Percentiles rank a stretch among this genome's conserved stretches.
These are phyloP conservation scores for Drosophila fungiperda DNA, from an alignment of 2,888 invertebrate species.

Conservation along the genomic window DNA sequence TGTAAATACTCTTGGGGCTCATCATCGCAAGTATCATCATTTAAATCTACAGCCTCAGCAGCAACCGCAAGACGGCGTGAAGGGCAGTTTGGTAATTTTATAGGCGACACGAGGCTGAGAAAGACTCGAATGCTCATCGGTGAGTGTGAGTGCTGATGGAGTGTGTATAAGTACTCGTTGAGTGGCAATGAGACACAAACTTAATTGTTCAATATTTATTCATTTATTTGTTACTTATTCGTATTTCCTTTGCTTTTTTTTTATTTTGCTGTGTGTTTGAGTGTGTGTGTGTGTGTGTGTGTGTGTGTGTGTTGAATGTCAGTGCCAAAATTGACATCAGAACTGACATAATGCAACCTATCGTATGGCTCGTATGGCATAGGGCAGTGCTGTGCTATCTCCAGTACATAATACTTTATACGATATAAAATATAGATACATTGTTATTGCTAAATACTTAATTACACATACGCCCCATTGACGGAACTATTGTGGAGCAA, in stretches of 20 bases:
- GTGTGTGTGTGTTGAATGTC: slow-evolving; percentile 28
- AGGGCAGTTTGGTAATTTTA: slow-evolving; percentile 76
- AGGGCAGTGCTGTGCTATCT: slow-evolving; percentile 59
- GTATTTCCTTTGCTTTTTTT: slow-evolving; percentile 7
- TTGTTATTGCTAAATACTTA: slow-evolving; percentile 55
- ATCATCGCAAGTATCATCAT: slow-evolving; percentile 29
- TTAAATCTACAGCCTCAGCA: slow-evolving; percentile 26
- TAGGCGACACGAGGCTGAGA: slow-evolving; percentile 76
- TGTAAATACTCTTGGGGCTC: slow-evolving; percentile 58
- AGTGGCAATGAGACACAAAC: slow-evolving; percentile 67
- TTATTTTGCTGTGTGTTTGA: slow-evolving; percentile 9
- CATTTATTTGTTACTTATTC: slow-evolving; percentile 57
- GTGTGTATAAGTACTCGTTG: slow-evolving; percentile 33
- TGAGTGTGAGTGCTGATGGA: slow-evolving; percentile 36
- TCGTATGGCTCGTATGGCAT: slow-evolving; percentile 62
- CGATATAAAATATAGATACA: slow-evolving; percentile 45
- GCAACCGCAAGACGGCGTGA: slow-evolving; percentile 68
- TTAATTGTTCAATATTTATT: slow-evolving; percentile 76
- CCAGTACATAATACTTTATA: slow-evolving; percentile 72
- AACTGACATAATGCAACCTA: slow-evolving; percentile 27
- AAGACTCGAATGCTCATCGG: slow-evolving; percentile 38
- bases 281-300: slow-evolving; percentile 11
- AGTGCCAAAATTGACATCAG: slow-evolving; percentile 48
- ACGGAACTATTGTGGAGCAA: slow-evolving; percentile 83
- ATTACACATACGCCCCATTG: slow-evolving; percentile 33